Conservation (phyloP, 2,888 invertebrate species). For the Ceramica pisi region DNA sequence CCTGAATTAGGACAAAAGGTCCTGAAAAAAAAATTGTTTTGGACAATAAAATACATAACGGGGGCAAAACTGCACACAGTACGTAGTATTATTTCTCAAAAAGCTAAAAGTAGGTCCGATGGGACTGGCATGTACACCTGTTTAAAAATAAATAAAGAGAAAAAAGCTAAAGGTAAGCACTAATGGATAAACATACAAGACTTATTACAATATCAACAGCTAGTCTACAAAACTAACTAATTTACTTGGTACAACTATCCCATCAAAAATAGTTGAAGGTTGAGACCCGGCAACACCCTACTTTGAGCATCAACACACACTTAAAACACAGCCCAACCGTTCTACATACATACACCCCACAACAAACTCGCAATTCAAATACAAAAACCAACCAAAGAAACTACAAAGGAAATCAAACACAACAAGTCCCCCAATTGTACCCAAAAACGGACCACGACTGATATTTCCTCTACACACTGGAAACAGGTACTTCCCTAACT, state of each 20-base stretch:
- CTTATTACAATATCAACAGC: no score
- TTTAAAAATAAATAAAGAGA: no score
- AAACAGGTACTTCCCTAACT: constrained; percentile 74
- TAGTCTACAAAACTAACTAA: background rate
- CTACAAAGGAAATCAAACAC: constrained; percentile 32
- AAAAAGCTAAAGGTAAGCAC: no score
- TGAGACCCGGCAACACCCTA: background rate
- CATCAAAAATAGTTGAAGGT: background rate
- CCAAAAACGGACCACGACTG: constrained; percentile 61
- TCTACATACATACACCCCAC: background rate
- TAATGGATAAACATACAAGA: no score
- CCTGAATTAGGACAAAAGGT: no score
- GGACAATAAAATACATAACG: no score
- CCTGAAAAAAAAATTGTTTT: no score
- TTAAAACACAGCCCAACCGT: background rate
- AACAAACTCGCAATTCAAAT: constrained; percentile 10
- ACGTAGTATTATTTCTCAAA: no score
- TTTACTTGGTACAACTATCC: background rate
- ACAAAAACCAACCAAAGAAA: constrained; percentile 39
- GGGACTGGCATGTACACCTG: no score
- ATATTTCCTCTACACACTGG: constrained; percentile 69
- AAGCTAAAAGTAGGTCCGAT: no score
- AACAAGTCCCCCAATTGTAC: constrained; percentile 45
- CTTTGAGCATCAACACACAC: background rate
- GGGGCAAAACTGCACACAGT: no score